Base-by-base conservation (phyloP, 1,140 invertebrate genomes). In the Hypothenemus hampei region DNA sequence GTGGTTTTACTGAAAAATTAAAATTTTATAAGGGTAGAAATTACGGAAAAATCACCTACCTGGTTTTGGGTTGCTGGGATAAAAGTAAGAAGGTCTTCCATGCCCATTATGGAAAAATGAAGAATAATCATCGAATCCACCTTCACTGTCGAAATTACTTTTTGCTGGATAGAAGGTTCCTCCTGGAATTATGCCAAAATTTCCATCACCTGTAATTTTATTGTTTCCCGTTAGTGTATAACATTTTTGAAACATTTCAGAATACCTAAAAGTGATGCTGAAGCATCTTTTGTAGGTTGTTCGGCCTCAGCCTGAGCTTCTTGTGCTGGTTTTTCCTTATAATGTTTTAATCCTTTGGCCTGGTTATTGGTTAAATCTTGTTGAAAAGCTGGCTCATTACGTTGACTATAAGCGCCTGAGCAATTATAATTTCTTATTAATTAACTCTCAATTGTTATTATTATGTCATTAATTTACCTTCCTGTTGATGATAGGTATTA, bases 141-240 rank as follows among this genome's bases (percentile, higher is more conserved):
- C 23, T 20, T 65, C 57, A 26, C 16, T 7, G 59, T 72, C 47
- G n/a, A 79, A 78, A 18, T 77, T 77, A 36, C 73, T 67, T 23
- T 75, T 75, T 15, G 78, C 75, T 8, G 74, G 74, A 57, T 89
- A 91, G 70, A 90, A 93, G 16, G 90, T 93, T 2, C 91, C 91
- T 0, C 91, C 91, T 43, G 81, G 78, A 23, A 93, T 84, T 1
- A 93, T 87, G 1, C 89, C 89, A 65, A 93, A 93, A 69, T 93
- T 92, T 0, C 90, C 91, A 46, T 57, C 55, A 20, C 55, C 55
- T 52, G 16, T 31, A 31, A 31, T 19, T 18, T 15, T 46, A 11
- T 31, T 21, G 7, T 16, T 44, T 44, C 8, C 20, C n/a, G 26
- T 29, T 29, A 29, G 26, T 29, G 26, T 7, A 29, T 29, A 29